A percentile compares a stretch with the other conserved stretches of the same genome.
phyloP scores from a whole-genome alignment of 2,113 vertebrate species.

The Pygoscelis adeliae region DNA sequence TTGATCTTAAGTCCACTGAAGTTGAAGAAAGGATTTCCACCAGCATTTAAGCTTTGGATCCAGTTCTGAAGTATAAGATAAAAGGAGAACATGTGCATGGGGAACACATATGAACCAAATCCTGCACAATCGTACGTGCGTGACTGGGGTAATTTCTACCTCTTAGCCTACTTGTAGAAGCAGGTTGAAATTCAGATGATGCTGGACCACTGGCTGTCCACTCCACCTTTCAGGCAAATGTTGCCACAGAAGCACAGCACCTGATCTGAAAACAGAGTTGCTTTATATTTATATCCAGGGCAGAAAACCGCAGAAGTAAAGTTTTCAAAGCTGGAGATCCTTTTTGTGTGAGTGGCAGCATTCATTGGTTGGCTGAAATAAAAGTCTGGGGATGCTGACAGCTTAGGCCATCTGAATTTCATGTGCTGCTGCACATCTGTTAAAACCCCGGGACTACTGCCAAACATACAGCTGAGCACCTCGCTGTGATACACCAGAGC shows the following conservation, averaged over 20 bases:
- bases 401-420: not conserved
- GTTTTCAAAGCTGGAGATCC: not conserved
- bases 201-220: not conserved
- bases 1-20: not conserved
- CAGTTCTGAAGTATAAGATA: not conserved
- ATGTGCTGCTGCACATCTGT: not conserved
- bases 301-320: not conserved
- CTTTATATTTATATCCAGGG: not conserved
- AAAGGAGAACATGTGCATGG: not conserved
- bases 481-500: not conserved
- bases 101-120: not conserved
- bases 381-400: not conserved
- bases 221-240: not conserved
- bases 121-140: not conserved
- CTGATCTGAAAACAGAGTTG: not conserved
- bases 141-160: not conserved
- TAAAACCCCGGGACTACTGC: not conserved
- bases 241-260: not conserved
- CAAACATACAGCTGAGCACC: not conserved
- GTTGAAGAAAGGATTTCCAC: not conserved
- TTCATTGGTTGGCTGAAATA: not conserved
- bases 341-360: not conserved
- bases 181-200: not conserved
- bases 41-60: not conserved
- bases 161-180: not conserved